phyloP scores from a whole-genome alignment of 2,888 invertebrate genomes.

The Thalpophila matura region DNA sequence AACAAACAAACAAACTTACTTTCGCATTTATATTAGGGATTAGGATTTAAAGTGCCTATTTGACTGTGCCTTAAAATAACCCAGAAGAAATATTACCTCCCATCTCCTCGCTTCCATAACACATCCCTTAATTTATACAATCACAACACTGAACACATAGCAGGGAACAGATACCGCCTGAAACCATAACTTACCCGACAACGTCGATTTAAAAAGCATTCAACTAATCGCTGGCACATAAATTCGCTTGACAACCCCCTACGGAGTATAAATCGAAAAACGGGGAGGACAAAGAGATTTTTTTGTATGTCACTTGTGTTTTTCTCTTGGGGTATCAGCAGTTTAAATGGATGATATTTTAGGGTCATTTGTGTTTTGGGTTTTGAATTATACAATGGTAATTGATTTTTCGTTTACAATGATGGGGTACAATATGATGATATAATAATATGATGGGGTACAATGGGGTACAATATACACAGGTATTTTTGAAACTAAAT shows the following conservation, averaged over 20 bases:
- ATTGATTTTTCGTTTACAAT: background rate
- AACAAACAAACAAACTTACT: too few species aligned
- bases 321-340: slow-evolving; percentile 13
- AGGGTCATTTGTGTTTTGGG: background rate
- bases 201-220: slow-evolving; percentile 76
- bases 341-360: slow-evolving; percentile 3
- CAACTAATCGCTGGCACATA: slow-evolving; percentile 78
- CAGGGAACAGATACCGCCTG: slow-evolving; percentile 36
- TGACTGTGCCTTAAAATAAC: background rate
- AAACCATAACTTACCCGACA: slow-evolving; percentile 69
- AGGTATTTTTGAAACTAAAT: too few species aligned
- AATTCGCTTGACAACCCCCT: slow-evolving; percentile 68
- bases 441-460: too few species aligned
- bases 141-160: slow-evolving; percentile 34
- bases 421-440: too few species aligned
- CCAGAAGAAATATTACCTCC: slow-evolving; percentile 1
- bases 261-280: slow-evolving; percentile 67
- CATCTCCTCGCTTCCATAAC: background rate
- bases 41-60: too few species aligned
- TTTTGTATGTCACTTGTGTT: slow-evolving; percentile 33
- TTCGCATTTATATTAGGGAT: too few species aligned
- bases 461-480: too few species aligned
- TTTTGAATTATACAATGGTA: background rate
- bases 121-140: slow-evolving; percentile 22
- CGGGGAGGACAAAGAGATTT: slow-evolving; percentile 15